Base-by-base conservation (phyloP, 2,888 invertebrate genomes). In the Xestia sexstrigata region DNA sequence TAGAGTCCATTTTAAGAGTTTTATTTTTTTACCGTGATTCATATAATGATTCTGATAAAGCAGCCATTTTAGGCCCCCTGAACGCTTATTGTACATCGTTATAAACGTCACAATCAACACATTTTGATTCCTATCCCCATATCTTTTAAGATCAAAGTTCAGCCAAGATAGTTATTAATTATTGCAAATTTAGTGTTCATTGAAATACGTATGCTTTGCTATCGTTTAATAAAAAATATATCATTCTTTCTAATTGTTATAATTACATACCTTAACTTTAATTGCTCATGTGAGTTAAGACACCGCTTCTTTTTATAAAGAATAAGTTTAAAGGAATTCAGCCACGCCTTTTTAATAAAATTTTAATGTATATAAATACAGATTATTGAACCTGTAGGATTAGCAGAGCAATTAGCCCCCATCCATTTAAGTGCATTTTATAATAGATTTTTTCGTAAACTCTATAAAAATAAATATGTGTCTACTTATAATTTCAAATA, bases 201-300 rank as follows among this genome's bases (percentile, higher is more conserved):
- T 71, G 74, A 76, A 82, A 85, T 72, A 79, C 71, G 74, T 78
- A 70, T 74, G 60, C 71, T 76, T 80, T 81, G 67, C 71, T 78
- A 78, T 69, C 70, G 71, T 85, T 84, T 77, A 74, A 71, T 81
- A 76, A 78, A 80, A 86, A 86, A 83, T 80, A 81, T 87, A 89
- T 88, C 84, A 87, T 89, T 88, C 83, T 79, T 89, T 85, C 85
- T 83, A 85, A 89, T 87, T 87, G 78, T 84, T 83, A 79, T 87
- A 89, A 89, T 89, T 85, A 79, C 78, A 84, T 79, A 74, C 81
- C 69, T 74, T 69, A 69, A 70, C 42, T 78, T 80, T 79, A 87
- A 88, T 87, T 82, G 81, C 82, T 78, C 72, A n/a, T 76, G 71
- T 67, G 78, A 78, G 73, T 77, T 69, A 76, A 81, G 66, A 65